phyloP scores from a whole-genome alignment of 2,113 vertebrate genomes.

The Tetraodon nigroviridis region DNA sequence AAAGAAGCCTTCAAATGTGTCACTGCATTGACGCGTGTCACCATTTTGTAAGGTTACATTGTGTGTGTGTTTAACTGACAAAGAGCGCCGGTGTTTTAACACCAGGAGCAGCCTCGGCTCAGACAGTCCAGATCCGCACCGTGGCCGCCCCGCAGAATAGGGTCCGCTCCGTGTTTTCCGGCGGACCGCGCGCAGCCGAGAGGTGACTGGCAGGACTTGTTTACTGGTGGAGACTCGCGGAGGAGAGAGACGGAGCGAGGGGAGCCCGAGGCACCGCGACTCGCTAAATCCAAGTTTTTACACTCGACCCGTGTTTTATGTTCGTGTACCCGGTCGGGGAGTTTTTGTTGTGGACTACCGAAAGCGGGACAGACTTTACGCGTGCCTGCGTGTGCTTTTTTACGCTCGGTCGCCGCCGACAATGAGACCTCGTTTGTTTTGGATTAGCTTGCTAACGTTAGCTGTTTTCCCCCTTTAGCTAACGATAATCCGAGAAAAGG shows the following conservation, averaged over 20 bases:
- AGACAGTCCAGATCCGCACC: conserved; percentile 52
- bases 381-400: conserved; percentile 1
- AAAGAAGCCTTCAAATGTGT: not conserved
- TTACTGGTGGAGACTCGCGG: conserved; percentile 79
- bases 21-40: not conserved
- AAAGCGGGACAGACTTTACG: conserved; percentile 27
- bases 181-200: conserved; percentile 71
- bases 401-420: conserved; percentile 25
- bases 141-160: accelerated
- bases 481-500: conserved; percentile 55
- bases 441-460: conserved; percentile 65
- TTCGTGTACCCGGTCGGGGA: conserved; percentile 39
- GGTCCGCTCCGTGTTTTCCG: conserved; percentile 76
- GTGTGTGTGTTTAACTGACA: conserved; percentile 4
- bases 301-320: conserved; percentile 60
- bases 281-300: conserved; percentile 68
- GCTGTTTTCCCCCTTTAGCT: conserved; percentile 37
- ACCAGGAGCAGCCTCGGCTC: not conserved
- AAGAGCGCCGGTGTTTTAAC: conserved; percentile 20
- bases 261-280: conserved; percentile 63
- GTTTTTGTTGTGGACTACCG: not conserved
- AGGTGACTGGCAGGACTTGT: conserved; percentile 89
- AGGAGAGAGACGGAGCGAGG: conserved; percentile 70
- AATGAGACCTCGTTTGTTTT: conserved; percentile 59
- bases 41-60: not conserved